A percentile compares a stretch with the other conserved stretches of the same genome.
phyloP scores from a whole-genome alignment of 2,113 vertebrate species.

The Rutilus rutilus region DNA sequence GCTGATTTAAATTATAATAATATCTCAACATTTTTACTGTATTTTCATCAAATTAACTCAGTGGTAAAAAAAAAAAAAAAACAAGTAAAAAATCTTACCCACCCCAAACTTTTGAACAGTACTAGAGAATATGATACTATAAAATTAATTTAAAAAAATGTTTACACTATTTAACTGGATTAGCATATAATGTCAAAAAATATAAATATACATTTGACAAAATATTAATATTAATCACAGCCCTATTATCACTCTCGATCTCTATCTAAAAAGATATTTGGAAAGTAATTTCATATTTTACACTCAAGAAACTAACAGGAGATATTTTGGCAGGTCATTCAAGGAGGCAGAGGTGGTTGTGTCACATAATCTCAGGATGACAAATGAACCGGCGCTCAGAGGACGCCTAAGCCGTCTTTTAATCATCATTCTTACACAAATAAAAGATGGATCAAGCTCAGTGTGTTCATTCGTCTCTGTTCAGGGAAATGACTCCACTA shows the following conservation, averaged over 20 bases:
- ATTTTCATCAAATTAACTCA: background rate
- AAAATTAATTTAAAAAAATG: too few relatives aligned
- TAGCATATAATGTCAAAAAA: too few relatives aligned
- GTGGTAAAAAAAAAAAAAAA: too few relatives aligned
- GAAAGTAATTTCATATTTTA: background rate
- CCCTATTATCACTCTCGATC: background rate
- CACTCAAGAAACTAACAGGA: background rate
- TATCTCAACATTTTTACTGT: too few relatives aligned
- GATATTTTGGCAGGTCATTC: slow-evolving; percentile 15
- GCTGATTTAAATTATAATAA: background rate
- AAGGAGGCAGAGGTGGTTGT: slow-evolving; percentile 3
- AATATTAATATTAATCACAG: background rate
- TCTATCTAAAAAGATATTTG: slow-evolving; percentile 3
- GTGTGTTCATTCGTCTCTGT: background rate
- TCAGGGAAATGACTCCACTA: background rate
- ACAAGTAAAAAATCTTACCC: too few relatives aligned
- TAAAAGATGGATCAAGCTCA: slow-evolving; percentile 6
- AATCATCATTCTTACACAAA: slow-evolving; percentile 19
- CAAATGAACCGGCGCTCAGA: slow-evolving; percentile 1
- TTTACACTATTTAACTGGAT: too few relatives aligned
- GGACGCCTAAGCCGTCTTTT: slow-evolving; percentile 18
- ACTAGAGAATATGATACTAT: too few relatives aligned
- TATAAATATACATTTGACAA: too few relatives aligned
- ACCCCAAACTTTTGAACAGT: too few relatives aligned
- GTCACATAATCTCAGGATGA: slow-evolving; percentile 22